These are phyloP conservation scores for Pteromalus puparum DNA, from an alignment of 1,140 invertebrate species.

Conservation along the genomic window DNA sequence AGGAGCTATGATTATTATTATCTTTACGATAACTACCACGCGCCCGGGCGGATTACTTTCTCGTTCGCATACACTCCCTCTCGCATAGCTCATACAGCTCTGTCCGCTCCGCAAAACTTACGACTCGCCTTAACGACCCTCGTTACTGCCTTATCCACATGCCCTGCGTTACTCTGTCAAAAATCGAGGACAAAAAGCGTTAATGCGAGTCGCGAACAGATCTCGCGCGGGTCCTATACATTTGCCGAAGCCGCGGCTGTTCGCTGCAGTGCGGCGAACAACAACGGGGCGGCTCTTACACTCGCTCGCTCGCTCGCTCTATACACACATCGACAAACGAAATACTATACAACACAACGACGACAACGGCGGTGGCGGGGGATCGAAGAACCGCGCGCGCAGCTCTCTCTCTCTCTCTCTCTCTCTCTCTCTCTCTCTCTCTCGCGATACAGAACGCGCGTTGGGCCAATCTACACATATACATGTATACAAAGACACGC, in stretches of 20 bases:
- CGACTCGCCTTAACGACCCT: conserved; percentile 9
- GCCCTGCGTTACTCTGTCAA: too few relatives aligned
- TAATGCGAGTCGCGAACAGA: too few relatives aligned
- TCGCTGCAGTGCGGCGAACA: background rate
- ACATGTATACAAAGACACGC: background rate
- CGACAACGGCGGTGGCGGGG: too few relatives aligned
- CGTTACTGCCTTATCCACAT: too few relatives aligned
- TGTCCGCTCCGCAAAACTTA: background rate
- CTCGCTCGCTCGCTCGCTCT: too few relatives aligned
- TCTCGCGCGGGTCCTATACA: too few relatives aligned
- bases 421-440: too few relatives aligned
- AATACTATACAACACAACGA: background rate
- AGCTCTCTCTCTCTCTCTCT: background rate
- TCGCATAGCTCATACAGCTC: background rate
- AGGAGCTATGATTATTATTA: conserved; percentile 28
- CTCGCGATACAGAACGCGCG: background rate
- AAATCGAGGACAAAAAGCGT: too few relatives aligned
- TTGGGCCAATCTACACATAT: background rate
- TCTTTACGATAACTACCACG: conserved; percentile 36
- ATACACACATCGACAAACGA: background rate
- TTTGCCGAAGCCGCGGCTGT: too few relatives aligned
- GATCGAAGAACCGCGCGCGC: background rate
- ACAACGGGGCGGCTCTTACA: too few relatives aligned
- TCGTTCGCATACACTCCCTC: conserved; percentile 22
- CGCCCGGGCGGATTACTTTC: conserved; percentile 34